A percentile compares a stretch with the other conserved stretches of the same genome.
These are phyloP conservation scores for Eretmocerus hayati DNA, from an alignment of 2,888 invertebrate species.

Conservation along the genomic window DNA sequence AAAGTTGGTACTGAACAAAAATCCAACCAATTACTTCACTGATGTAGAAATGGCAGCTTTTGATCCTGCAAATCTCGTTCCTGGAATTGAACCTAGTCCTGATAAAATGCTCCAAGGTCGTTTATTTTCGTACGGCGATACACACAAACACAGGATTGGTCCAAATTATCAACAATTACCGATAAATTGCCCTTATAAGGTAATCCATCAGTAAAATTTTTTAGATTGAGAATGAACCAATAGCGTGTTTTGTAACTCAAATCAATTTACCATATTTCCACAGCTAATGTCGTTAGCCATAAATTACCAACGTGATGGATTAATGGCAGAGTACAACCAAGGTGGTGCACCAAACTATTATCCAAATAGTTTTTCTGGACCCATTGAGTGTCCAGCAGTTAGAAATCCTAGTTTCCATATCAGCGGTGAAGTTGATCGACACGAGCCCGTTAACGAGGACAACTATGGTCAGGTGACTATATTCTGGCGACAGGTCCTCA, in stretches of 20 bases:
- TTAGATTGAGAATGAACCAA: no score
- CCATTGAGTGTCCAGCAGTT: conserved; percentile 63
- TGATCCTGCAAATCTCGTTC: conserved; percentile 81
- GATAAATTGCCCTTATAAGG: conserved; percentile 85
- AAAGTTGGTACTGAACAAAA: conserved; percentile 75
- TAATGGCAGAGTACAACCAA: conserved; percentile 71
- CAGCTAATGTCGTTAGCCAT: conserved; percentile 25
- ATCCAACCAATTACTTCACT: conserved; percentile 87
- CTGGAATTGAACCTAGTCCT: conserved; percentile 88
- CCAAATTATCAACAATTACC: conserved; percentile 88
- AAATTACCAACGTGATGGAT: conserved; percentile 89
- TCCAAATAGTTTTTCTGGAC: conserved; percentile 93
- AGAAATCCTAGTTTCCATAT: conserved; percentile 55
- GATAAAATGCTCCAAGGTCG: conserved; percentile 90
- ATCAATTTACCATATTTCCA: no score
- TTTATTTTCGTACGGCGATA: conserved; percentile 83
- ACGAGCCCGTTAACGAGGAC: conserved; percentile 79
- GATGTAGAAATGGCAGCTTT: conserved; percentile 92
- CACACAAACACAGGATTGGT: conserved; percentile 86
- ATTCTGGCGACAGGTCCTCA: conserved; percentile 78
- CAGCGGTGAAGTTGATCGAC: conserved; percentile 72
- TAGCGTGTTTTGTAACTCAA: no score
- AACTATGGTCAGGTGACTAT: conserved; percentile 78
- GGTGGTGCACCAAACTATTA: conserved; percentile 89
- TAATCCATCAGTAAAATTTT: no score